Evolutionary conservation across 2,888 invertebrate genomes (phyloP).

Genomic region (Tuta absoluta): DNA sequence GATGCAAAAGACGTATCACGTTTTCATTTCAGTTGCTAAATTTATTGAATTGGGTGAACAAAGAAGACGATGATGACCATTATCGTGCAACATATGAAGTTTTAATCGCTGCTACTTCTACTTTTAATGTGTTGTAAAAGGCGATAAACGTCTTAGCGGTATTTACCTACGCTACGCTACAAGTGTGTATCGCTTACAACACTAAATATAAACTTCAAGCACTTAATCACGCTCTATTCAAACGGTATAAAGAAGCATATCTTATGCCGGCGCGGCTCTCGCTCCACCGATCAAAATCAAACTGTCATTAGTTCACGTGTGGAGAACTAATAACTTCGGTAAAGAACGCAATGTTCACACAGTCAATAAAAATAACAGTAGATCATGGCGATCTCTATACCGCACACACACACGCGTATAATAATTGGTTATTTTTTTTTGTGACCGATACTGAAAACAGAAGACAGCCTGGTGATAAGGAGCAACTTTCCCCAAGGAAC

Average conservation of each 20-base stretch:
- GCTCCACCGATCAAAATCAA: conserved; percentile 58
- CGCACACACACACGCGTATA: no score
- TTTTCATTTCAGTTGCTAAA: no score
- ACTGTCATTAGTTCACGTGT: conserved; percentile 61
- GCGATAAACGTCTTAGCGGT: not conserved
- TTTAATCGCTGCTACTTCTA: no score
- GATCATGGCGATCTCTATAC: not conserved
- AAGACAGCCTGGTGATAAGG: no score
- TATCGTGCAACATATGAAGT: no score
- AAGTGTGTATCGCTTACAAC: not conserved
- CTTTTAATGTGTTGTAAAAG: no score
- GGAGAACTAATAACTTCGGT: conserved; percentile 48
- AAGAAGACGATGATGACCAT: no score
- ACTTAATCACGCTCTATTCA: conserved; percentile 18
- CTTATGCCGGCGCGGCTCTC: conserved; percentile 28
- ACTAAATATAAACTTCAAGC: not conserved
- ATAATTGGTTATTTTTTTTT: no score
- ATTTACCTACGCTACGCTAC: not conserved
- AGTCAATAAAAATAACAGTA: not conserved
- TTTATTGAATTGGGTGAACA: no score
- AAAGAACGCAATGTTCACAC: conserved; percentile 50
- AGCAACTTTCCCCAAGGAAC: no score
- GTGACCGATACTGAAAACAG: no score
- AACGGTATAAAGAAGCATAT: conserved; percentile 23
- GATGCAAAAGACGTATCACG: no score